A percentile compares a stretch with the other conserved stretches of the same genome.
phyloP scores from a whole-genome alignment of 1,140 invertebrate species.

The Ruditapes philippinarum region DNA sequence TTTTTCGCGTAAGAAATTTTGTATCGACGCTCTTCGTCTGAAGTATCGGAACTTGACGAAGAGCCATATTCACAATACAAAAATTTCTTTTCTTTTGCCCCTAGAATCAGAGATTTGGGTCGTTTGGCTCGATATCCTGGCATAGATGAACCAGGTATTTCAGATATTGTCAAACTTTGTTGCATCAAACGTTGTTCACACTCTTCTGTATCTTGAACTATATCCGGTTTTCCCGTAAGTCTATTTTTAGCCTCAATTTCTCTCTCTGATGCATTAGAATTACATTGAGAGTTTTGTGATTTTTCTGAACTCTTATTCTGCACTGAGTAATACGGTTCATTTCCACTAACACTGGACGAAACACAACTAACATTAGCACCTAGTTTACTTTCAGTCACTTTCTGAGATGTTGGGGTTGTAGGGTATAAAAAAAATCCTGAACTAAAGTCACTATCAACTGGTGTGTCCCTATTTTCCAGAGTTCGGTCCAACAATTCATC shows the following conservation, averaged over 20 bases:
- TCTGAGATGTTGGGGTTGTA: slow-evolving; percentile 34
- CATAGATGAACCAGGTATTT: slow-evolving; percentile 49
- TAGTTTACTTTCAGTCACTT: neutral
- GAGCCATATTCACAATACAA: slow-evolving; percentile 79
- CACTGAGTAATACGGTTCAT: neutral
- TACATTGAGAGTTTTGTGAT: neutral
- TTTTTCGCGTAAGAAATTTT: slow-evolving; percentile 65
- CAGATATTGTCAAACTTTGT: slow-evolving; percentile 41
- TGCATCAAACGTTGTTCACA: slow-evolving; percentile 66
- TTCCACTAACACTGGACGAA: neutral
- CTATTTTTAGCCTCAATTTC: slow-evolving; percentile 33
- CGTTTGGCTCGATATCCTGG: slow-evolving; percentile 67
- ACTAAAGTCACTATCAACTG: slow-evolving; percentile 79
- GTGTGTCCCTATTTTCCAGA: slow-evolving; percentile 76
- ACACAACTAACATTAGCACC: neutral
- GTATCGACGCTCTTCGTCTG: slow-evolving; percentile 68
- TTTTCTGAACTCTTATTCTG: neutral
- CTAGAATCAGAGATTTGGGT: slow-evolving; percentile 79
- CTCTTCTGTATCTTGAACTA: slow-evolving; percentile 74
- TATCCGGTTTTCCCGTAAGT: slow-evolving; percentile 73
- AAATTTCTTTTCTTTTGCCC: slow-evolving; percentile 78
- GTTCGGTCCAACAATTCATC: slow-evolving; percentile 82
- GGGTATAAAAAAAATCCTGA: slow-evolving; percentile 74
- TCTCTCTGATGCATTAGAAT: neutral
- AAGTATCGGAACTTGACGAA: slow-evolving; percentile 66